Conservation (phyloP, 2,797 vertebrate species). For the Discoglossus pictus region DNA sequence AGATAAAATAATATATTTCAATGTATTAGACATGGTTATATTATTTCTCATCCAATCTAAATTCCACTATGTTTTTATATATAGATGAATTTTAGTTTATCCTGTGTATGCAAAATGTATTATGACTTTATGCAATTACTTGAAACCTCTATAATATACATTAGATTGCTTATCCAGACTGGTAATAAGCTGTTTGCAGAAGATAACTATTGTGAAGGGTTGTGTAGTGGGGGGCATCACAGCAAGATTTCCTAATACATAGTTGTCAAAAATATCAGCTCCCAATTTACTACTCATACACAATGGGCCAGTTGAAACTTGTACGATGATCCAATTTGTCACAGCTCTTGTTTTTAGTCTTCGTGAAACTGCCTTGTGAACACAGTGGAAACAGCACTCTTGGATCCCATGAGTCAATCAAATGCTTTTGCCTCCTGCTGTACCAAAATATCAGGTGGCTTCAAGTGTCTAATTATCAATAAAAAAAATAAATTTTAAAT, state of each 20-base stretch:
- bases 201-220: slow-evolving; percentile 62
- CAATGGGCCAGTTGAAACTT: slow-evolving; percentile 92
- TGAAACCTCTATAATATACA: slow-evolving; percentile 61
- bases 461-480: slow-evolving; percentile 90
- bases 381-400: slow-evolving; percentile 73
- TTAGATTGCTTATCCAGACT: slow-evolving; percentile 64
- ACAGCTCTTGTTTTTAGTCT: slow-evolving; percentile 91
- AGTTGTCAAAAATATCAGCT: slow-evolving; percentile 81
- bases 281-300: slow-evolving; percentile 84
- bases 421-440: slow-evolving; percentile 86
- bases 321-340: slow-evolving; percentile 85
- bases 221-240: slow-evolving; percentile 57
- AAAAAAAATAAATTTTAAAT: slow-evolving; percentile 73
- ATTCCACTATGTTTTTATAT: no score
- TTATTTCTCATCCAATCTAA: no score
- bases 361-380: slow-evolving; percentile 73
- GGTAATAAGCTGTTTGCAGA: slow-evolving; percentile 72
- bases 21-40: no score
- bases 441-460: slow-evolving; percentile 86
- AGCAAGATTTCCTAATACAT: slow-evolving; percentile 73
- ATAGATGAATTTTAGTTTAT: slow-evolving; percentile 20
- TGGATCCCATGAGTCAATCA: slow-evolving; percentile 81
- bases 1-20: no score
- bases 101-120: slow-evolving; percentile 41
- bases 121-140: slow-evolving; percentile 63